Base-by-base conservation (phyloP, 2,888 invertebrate genomes). In the Thymelicus sylvestris region DNA sequence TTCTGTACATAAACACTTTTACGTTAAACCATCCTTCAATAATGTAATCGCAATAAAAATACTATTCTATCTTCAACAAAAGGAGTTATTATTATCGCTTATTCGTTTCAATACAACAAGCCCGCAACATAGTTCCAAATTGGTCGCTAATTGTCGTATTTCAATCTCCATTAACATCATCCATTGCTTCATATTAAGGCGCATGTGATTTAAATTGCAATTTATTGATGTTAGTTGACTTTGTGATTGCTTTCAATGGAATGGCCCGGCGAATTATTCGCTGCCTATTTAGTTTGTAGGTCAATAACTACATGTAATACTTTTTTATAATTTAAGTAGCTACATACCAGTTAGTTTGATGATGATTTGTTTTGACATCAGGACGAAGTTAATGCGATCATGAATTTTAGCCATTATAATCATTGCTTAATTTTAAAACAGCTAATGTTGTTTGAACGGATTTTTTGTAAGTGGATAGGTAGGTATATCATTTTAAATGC, bases 151-250 rank as follows among this genome's bases (percentile, higher is more conserved):
- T 71, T 71, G 71, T 71, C 66, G 55, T 61, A 66, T 71, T 71
- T 71, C 71, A 71, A 71, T 71, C 71, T 71, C 66, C 52, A 71
- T 71, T 71, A 65, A 73, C 73, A 73, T 70, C 74, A 73, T 73
- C 73, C 70, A 70, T 70, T 70, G 70, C 70, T 70, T 70, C 70
- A 70, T 70, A 70, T 70, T 65, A 70, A 70, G 70, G 65, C 64
- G 60, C 65, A 65, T 70, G 65, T 70, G 64, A 70, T 70, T 70
- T 70, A 70, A 70, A 70, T 70, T 70, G 60, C 70, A 59, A 70
- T 59, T 65, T 65, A 70, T 70, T 65, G 65, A 65, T 70, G 64
- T 65, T 65, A 65, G 70, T 70, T 69, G 65, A 70, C 60, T 70
- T 50, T 60, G 70, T 65, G 65, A 70, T 70, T 65, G 70, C 64